phyloP scores from a whole-genome alignment of 2,797 vertebrate genomes.

The Synaphobranchus kaupii region DNA sequence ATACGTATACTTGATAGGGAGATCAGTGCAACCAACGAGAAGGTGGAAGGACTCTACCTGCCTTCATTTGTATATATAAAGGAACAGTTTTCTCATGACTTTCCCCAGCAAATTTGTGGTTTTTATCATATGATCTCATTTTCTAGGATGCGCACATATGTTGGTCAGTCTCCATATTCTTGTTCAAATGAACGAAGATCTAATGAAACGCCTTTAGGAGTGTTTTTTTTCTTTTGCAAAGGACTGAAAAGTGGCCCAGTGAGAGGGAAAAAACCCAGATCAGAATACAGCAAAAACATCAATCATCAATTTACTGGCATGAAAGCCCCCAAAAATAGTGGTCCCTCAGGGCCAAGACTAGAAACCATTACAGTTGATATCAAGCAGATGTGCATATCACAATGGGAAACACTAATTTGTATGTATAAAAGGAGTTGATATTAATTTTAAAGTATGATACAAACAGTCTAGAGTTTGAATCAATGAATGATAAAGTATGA shows the following conservation, averaged over 20 bases:
- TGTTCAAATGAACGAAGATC: neutral
- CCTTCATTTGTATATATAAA: neutral
- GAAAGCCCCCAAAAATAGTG: neutral
- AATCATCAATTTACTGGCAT: neutral
- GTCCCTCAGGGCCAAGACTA: no score
- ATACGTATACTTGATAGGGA: neutral
- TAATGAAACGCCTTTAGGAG: neutral
- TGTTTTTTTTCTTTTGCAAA: neutral
- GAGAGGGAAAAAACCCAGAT: neutral
- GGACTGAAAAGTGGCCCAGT: neutral
- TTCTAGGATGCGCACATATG: neutral
- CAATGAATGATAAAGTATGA: neutral
- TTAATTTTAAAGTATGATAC: neutral
- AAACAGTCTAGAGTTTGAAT: neutral
- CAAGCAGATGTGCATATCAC: neutral
- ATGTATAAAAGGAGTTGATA: neutral
- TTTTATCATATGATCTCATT: neutral
- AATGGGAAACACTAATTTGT: neutral
- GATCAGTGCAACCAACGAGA: neutral
- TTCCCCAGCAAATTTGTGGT: no score
- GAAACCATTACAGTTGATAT: neutral
- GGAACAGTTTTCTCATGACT: no score
- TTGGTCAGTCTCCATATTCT: neutral
- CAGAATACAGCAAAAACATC: neutral
- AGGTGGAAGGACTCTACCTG: neutral